Conservation (phyloP, 2,113 vertebrate species). For the Carlito syrichta region DNA sequence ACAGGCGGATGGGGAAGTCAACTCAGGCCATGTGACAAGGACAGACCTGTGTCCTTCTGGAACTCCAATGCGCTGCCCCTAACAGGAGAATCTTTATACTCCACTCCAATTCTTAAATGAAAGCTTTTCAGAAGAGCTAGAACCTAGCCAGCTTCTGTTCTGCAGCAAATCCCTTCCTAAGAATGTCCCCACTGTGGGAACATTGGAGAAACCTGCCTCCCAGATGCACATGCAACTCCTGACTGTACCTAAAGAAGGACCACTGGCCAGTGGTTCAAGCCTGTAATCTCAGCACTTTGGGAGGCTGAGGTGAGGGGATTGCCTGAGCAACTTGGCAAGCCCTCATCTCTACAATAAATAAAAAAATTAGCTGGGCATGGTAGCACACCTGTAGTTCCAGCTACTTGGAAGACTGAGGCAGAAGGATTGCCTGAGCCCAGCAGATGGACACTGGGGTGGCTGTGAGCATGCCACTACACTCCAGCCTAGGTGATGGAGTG, state of each 20-base stretch:
- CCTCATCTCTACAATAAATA: too few species aligned
- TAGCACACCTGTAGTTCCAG: too few species aligned
- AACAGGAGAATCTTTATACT: not conserved
- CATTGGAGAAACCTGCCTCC: not conserved
- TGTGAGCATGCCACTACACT: too few species aligned
- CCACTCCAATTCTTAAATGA: not conserved
- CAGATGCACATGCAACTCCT: not conserved
- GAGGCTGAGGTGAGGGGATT: too few species aligned
- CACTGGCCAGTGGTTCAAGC: too few species aligned
- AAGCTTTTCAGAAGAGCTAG: not conserved
- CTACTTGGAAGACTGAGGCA: too few species aligned
- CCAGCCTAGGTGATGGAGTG: too few species aligned
- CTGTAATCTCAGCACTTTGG: too few species aligned
- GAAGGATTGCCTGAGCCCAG: too few species aligned
- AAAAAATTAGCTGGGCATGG: too few species aligned
- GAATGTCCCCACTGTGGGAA: not conserved
- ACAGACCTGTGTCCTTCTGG: not conserved
- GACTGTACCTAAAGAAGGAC: not conserved
- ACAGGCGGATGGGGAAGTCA: accelerated
- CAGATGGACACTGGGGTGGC: too few species aligned
- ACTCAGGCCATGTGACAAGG: not conserved
- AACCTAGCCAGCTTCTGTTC: not conserved
- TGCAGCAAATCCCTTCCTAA: not conserved
- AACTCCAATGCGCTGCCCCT: accelerated
- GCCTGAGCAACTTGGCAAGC: too few species aligned